phyloP scores from a whole-genome alignment of 2,888 invertebrate genomes.

The Drosophila prostipennis region DNA sequence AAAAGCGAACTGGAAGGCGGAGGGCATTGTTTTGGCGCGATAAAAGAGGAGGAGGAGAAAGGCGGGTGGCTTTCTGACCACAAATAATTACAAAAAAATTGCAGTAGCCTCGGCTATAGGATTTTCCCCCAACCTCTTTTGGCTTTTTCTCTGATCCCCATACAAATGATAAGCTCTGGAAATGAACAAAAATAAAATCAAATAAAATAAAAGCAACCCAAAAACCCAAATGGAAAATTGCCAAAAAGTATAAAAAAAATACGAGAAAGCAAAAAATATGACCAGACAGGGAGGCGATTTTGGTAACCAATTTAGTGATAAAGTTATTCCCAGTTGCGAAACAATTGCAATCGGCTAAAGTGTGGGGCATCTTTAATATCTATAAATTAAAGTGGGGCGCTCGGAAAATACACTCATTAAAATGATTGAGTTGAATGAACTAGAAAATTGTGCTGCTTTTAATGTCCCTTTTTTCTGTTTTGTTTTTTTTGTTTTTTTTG shows the following conservation, averaged over 20 bases:
- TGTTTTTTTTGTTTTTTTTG: background rate
- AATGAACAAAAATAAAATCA: constrained; percentile 21
- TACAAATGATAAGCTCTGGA: constrained; percentile 25
- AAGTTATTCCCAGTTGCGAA: constrained; percentile 10
- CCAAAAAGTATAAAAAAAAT: constrained; percentile 4
- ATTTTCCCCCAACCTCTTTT: background rate
- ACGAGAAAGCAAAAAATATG: constrained; percentile 3
- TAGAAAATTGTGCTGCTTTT: constrained; percentile 11
- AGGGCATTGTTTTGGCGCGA: constrained; percentile 11
- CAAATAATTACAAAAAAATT: constrained; percentile 41
- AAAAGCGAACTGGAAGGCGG: background rate
- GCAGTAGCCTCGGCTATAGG: constrained; percentile 8
- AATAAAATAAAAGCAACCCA: constrained; percentile 5
- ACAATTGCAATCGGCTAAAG: constrained; percentile 1
- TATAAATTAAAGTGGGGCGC: background rate
- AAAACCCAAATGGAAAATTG: constrained; percentile 30
- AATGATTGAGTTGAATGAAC: constrained; percentile 22
- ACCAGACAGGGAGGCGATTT: constrained; percentile 14
- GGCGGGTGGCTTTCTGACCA: background rate
- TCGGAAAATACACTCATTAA: constrained; percentile 6
- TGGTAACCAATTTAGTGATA: constrained; percentile 24
- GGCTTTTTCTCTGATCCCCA: constrained; percentile 4
- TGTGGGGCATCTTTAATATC: background rate
- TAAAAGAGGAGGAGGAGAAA: background rate
- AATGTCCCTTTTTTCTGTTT: background rate